Percentiles rank a stretch among this genome's conserved stretches.
These are phyloP conservation scores for Dreissena polymorpha DNA, from an alignment of 1,140 invertebrate genomes.

Conservation along the genomic window DNA sequence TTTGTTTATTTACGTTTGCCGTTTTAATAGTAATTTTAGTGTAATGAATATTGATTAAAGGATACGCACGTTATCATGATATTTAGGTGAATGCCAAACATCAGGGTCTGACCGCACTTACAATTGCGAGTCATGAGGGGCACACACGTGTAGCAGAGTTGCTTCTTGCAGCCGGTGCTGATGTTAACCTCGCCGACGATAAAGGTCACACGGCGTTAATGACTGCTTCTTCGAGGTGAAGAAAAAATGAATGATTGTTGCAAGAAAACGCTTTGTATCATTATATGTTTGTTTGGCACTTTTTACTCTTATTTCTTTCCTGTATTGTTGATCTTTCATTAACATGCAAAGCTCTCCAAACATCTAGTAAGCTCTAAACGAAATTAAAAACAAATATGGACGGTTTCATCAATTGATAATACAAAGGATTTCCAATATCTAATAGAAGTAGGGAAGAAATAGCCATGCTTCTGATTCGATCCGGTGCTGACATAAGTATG, in stretches of 20 bases:
- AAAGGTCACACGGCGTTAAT: conserved; percentile 59
- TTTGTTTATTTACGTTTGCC: background rate
- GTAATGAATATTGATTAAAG: too few relatives aligned
- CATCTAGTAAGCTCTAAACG: background rate
- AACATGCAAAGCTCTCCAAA: background rate
- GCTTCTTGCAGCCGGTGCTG: conserved; percentile 53
- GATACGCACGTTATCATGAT: background rate
- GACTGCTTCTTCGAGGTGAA: conserved; percentile 43
- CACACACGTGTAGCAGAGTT: conserved; percentile 47
- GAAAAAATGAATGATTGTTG: background rate
- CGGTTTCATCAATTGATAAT: background rate
- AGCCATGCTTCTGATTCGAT: too few relatives aligned
- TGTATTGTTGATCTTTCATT: background rate
- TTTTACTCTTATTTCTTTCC: background rate
- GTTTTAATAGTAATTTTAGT: too few relatives aligned
- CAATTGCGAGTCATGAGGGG: conserved; percentile 59
- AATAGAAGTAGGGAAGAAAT: too few relatives aligned
- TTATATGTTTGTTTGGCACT: background rate
- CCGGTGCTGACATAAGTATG: conserved; percentile 45
- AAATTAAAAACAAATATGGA: background rate
- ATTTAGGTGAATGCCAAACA: conserved; percentile 52
- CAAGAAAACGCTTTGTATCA: background rate
- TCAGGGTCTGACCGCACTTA: conserved; percentile 56
- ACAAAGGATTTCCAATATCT: background rate
- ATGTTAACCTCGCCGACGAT: conserved; percentile 40